A percentile compares a stretch with the other conserved stretches of the same genome.
phyloP scores from a whole-genome alignment of 2,888 invertebrate species.

The Leucoma salicis region DNA sequence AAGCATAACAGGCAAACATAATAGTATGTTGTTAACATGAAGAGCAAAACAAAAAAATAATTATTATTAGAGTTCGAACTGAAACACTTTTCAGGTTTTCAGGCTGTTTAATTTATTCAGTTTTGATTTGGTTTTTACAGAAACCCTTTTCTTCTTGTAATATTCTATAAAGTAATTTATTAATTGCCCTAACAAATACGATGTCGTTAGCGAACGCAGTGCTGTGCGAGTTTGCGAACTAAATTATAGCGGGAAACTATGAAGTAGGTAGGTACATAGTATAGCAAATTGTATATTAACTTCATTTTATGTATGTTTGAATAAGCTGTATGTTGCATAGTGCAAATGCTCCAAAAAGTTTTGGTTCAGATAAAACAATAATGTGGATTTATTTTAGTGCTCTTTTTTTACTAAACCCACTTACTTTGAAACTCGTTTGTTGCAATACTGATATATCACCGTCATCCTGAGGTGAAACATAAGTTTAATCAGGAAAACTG shows the following conservation, averaged over 20 bases:
- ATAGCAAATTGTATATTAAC: neutral
- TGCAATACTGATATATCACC: slow-evolving; percentile 30
- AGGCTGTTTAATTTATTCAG: slow-evolving; percentile 34
- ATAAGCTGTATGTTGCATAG: slow-evolving; percentile 4
- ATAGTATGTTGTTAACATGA: neutral
- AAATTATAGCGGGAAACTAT: slow-evolving; percentile 8
- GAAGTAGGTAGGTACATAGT: slow-evolving; percentile 8
- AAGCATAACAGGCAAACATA: neutral
- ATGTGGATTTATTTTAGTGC: slow-evolving; percentile 14
- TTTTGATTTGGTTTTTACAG: slow-evolving; percentile 1
- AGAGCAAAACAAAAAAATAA: neutral
- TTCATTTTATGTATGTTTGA: neutral
- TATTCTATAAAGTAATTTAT: slow-evolving; percentile 11
- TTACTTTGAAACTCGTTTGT: slow-evolving; percentile 30
- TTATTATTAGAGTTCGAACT: neutral
- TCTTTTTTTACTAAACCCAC: slow-evolving; percentile 1
- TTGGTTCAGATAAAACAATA: neutral
- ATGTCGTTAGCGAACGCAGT: neutral
- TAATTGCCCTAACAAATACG: slow-evolving; percentile 29
- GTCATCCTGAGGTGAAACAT: slow-evolving; percentile 21
- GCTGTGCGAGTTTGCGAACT: slow-evolving; percentile 10
- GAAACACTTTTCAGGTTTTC: slow-evolving; percentile 28
- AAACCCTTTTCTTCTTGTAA: slow-evolving; percentile 6
- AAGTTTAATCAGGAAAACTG: slow-evolving; percentile 2
- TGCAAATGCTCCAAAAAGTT: neutral